Evolutionary conservation across 1,140 invertebrate species (phyloP).

Genomic region (Aleiodes sp.): DNA sequence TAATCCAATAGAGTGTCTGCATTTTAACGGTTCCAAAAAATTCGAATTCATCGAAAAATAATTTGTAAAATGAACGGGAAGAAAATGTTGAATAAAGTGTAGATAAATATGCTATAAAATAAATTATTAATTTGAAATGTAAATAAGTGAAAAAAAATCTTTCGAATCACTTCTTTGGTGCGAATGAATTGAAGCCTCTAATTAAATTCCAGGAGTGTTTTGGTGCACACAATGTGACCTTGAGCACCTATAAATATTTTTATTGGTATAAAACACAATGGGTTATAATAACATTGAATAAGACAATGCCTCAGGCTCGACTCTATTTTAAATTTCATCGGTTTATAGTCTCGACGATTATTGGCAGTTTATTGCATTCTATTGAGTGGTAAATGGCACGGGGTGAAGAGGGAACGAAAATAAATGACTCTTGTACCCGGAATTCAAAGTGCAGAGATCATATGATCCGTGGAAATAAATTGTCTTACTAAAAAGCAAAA

Average conservation of each 20-base stretch:
- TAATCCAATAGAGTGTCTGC: background rate
- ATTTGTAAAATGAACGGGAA: no score
- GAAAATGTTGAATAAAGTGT: no score
- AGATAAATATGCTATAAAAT: no score
- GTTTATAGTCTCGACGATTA: background rate
- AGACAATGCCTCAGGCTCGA: constrained; percentile 22
- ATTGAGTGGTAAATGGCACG: no score
- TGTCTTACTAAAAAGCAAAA: background rate
- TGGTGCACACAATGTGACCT: background rate
- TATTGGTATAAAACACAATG: constrained; percentile 39
- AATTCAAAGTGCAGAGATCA: background rate
- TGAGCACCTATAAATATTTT: constrained; percentile 17
- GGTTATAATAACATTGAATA: constrained; percentile 38
- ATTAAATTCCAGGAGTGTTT: no score
- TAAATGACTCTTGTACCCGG: background rate
- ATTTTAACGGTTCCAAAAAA: background rate
- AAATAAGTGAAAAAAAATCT: no score
- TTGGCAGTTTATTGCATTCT: constrained; percentile 1
- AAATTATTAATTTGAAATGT: no score
- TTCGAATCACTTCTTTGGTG: no score
- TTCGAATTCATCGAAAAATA: background rate
- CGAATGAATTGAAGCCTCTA: background rate
- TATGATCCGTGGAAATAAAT: no score
- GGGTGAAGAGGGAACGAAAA: no score
- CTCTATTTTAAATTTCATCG: constrained; percentile 7